These are phyloP conservation scores for Brenthis ino DNA, from an alignment of 2,888 invertebrate species.

Conservation along the genomic window DNA sequence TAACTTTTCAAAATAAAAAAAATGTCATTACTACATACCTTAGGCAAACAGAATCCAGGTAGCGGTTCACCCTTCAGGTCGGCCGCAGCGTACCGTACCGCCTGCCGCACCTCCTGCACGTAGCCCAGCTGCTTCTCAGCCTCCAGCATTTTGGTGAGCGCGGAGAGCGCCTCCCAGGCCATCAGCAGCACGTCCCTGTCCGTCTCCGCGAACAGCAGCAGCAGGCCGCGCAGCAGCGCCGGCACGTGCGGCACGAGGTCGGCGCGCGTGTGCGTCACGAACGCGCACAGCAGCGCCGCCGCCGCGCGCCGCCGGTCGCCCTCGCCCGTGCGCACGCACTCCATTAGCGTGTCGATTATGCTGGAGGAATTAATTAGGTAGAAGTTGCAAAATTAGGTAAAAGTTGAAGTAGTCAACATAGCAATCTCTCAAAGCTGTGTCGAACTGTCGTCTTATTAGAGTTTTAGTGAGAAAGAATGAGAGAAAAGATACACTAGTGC, in stretches of 20 bases:
- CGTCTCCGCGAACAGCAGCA: conserved; percentile 91
- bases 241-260: conserved; percentile 94
- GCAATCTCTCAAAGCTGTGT: no score
- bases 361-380: conserved; percentile 57
- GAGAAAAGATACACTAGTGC: no score
- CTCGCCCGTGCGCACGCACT: conserved; percentile 88
- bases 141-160: conserved; percentile 94
- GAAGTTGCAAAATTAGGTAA: background rate
- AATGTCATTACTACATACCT: conserved; percentile 71
- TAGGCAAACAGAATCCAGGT: conserved; percentile 96
- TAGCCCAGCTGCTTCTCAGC: conserved; percentile 92
- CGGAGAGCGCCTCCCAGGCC: conserved; percentile 94
- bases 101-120: conserved; percentile 94
- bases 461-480: no score
- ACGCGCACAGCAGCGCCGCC: conserved; percentile 93
- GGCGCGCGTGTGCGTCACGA: conserved; percentile 93
- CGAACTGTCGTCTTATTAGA: no score
- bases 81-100: conserved; percentile 93
- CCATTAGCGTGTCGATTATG: conserved; percentile 92
- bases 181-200: conserved; percentile 89
- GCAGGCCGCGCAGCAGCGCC: conserved; percentile 92
- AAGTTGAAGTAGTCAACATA: background rate
- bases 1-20: background rate
- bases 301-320: conserved; percentile 88
- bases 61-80: conserved; percentile 91